Evolutionary conservation across 2,113 vertebrate genomes (phyloP).

Genomic region (Acinonyx jubatus): DNA sequence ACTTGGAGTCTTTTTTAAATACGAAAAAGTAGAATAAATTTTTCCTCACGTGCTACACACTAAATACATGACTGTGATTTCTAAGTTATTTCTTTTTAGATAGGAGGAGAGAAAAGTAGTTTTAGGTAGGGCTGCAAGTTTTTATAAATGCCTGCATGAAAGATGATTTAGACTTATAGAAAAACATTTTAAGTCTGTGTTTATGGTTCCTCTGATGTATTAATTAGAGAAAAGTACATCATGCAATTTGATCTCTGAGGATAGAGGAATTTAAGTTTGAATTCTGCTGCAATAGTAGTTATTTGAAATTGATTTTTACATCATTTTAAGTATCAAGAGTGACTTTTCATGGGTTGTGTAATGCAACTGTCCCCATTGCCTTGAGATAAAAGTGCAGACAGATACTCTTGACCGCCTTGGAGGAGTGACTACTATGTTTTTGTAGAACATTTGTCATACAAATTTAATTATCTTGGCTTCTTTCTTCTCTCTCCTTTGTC

Average conservation of each 20-base stretch:
- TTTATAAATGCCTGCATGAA: slow-evolving; percentile 17
- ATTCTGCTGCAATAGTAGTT: background rate
- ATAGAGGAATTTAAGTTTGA: slow-evolving; percentile 14
- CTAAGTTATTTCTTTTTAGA: slow-evolving; percentile 14
- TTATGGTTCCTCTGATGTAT: background rate
- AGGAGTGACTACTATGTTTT: background rate
- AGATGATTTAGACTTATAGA: background rate
- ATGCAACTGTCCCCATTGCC: background rate
- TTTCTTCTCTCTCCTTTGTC: background rate
- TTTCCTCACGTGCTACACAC: background rate
- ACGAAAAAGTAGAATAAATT: background rate
- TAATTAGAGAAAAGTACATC: background rate
- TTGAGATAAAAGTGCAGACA: background rate
- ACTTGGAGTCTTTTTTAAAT: slow-evolving; percentile 21
- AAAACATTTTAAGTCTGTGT: background rate
- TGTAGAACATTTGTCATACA: background rate
- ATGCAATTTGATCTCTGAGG: background rate
- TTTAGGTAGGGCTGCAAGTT: background rate
- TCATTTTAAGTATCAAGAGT: background rate
- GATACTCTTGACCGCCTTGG: background rate
- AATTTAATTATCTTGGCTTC: background rate
- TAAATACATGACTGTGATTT: background rate
- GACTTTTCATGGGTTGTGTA: background rate
- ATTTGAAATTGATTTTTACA: slow-evolving; percentile 13
- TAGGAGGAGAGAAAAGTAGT: slow-evolving; percentile 19